These are phyloP conservation scores for Arnoldichthys spilopterus DNA, from an alignment of 2,797 vertebrate species.

Conservation along the genomic window DNA sequence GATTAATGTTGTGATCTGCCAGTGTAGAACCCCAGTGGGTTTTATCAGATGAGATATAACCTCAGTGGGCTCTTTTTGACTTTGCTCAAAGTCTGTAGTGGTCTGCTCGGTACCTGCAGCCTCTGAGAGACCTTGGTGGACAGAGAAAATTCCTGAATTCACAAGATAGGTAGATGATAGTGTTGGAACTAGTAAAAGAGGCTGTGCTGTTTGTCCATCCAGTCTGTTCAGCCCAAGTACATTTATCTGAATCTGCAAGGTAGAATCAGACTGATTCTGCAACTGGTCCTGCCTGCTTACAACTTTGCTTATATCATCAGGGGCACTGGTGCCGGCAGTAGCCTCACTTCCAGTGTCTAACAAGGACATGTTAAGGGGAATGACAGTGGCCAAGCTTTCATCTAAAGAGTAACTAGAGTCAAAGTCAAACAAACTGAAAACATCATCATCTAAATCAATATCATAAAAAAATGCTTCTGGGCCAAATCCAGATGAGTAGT, in stretches of 20 bases:
- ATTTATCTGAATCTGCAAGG: conserved; percentile 25
- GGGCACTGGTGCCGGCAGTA: conserved; percentile 10
- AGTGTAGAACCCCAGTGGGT: conserved; percentile 10
- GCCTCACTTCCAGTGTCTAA: conserved; percentile 37
- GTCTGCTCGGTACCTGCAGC: conserved; percentile 12
- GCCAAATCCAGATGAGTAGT: conserved; percentile 64
- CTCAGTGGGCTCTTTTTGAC: conserved; percentile 12
- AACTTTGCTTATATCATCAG: not conserved
- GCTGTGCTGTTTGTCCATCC: conserved; percentile 42
- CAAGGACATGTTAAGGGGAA: conserved; percentile 27
- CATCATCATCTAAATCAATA: conserved; percentile 55
- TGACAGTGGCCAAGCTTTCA: conserved; percentile 28
- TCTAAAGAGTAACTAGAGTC: conserved; percentile 61
- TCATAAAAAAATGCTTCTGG: conserved; percentile 62
- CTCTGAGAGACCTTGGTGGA: conserved; percentile 9
- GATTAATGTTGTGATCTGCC: conserved; percentile 18
- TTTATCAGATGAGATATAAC: conserved; percentile 6
- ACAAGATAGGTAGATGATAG: conserved; percentile 13
- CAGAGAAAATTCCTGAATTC: conserved; percentile 12
- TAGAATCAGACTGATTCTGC: conserved; percentile 25
- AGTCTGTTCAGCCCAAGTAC: conserved; percentile 19
- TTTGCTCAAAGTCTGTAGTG: not conserved
- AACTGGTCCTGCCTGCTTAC: conserved; percentile 36
- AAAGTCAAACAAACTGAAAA: conserved; percentile 64
- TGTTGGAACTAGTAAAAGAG: conserved; percentile 8